phyloP scores from a whole-genome alignment of 1,140 invertebrate species.

The Orius insidiosus region DNA sequence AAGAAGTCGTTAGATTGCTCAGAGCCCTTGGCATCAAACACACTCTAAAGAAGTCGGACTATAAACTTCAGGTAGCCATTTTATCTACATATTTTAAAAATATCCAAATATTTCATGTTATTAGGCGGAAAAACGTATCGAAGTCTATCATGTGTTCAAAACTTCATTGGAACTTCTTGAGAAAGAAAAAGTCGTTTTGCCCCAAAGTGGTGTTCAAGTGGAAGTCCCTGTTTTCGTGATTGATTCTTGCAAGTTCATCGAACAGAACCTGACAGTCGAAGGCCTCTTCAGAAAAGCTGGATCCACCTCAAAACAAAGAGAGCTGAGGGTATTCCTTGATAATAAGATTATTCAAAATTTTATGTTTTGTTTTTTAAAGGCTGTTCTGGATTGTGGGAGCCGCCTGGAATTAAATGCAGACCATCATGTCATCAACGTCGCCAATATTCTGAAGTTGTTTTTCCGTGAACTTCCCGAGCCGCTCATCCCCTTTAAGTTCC shows the following conservation, averaged over 20 bases:
- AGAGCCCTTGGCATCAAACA: too few relatives aligned
- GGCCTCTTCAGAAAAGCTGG: slow-evolving; percentile 75
- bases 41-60: too few relatives aligned
- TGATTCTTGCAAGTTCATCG: slow-evolving; percentile 47
- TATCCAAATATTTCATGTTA: not conserved
- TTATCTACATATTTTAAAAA: too few relatives aligned
- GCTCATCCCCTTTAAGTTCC: slow-evolving; percentile 46
- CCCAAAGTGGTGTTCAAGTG: slow-evolving; percentile 32
- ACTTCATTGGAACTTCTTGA: slow-evolving; percentile 37
- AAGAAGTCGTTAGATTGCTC: too few relatives aligned
- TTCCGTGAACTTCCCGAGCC: slow-evolving; percentile 66
- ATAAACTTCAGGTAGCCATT: too few relatives aligned
- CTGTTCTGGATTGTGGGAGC: slow-evolving; percentile 41
- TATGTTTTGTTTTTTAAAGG: slow-evolving; percentile 26
- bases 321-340: slow-evolving; percentile 43
- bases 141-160: slow-evolving; percentile 31
- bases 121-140: not conserved
- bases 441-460: slow-evolving; percentile 65
- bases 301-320: slow-evolving; percentile 57
- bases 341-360: too few relatives aligned
- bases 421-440: slow-evolving; percentile 60
- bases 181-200: slow-evolving; percentile 39
- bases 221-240: slow-evolving; percentile 58
- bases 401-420: slow-evolving; percentile 35
- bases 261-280: slow-evolving; percentile 47